Evolutionary conservation across 2,113 vertebrate genomes (phyloP).

Genomic region (Scolopax mira): DNA sequence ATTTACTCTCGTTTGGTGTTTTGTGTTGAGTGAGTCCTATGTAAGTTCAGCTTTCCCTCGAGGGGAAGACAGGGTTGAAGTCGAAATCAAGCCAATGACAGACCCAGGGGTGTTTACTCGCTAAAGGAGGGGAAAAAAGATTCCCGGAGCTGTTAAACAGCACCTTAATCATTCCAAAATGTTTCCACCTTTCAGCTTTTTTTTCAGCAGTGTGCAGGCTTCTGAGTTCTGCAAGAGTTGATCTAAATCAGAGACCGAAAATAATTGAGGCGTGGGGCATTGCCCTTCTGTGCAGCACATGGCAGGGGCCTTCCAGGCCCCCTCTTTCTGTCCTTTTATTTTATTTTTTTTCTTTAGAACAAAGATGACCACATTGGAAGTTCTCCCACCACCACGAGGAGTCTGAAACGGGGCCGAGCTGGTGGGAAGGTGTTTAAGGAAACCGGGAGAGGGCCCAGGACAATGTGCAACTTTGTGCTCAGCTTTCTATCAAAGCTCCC

Average conservation of each 20-base stretch:
- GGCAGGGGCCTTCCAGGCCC: neutral
- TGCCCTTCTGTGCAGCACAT: neutral
- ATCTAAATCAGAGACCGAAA: neutral
- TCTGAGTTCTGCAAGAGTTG: neutral
- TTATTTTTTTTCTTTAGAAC: neutral
- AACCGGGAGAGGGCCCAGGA: neutral
- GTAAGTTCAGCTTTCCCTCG: neutral
- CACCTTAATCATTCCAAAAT: neutral
- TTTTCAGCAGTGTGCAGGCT: neutral
- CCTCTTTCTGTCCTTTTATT: neutral
- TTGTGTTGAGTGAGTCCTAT: neutral
- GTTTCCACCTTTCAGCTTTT: neutral
- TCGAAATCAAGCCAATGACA: neutral
- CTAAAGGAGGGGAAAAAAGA: neutral
- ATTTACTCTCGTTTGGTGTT: neutral
- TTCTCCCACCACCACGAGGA: neutral
- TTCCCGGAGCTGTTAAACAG: neutral
- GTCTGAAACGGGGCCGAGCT: neutral
- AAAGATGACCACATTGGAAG: neutral
- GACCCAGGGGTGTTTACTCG: neutral
- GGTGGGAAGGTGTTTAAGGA: neutral
- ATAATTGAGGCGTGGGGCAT: neutral
- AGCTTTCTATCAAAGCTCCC: neutral
- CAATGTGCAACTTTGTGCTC: neutral
- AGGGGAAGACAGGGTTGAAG: neutral